These are phyloP conservation scores for Diabrotica undecimpunctata DNA, from an alignment of 1,140 invertebrate species.

Conservation along the genomic window DNA sequence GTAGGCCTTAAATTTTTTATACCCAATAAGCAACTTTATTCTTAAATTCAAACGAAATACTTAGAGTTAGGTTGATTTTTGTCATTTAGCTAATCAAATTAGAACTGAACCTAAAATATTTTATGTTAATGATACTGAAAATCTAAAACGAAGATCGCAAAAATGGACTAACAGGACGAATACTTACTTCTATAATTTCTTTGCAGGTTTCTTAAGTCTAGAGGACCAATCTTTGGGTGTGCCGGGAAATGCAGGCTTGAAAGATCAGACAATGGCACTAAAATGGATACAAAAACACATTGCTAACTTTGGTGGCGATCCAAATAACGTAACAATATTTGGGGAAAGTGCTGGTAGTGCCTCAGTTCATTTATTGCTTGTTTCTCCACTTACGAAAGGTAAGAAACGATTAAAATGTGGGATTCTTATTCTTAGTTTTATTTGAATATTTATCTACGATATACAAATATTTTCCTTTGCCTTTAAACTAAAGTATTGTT, in stretches of 20 bases:
- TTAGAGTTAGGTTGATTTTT: too few species aligned
- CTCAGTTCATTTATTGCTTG: slow-evolving; percentile 33
- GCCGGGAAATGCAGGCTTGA: slow-evolving; percentile 61
- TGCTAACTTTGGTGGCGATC: slow-evolving; percentile 14
- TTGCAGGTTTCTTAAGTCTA: slow-evolving; percentile 29
- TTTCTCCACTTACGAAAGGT: slow-evolving; percentile 19
- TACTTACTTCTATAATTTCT: too few species aligned
- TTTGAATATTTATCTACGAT: neutral
- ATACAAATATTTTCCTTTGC: too few species aligned
- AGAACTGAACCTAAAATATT: too few species aligned
- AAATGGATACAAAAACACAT: slow-evolving; percentile 58
- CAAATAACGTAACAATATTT: slow-evolving; percentile 45
- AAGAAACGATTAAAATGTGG: slow-evolving; percentile 1
- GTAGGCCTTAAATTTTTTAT: too few species aligned
- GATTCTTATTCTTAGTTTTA: neutral
- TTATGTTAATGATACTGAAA: too few species aligned
- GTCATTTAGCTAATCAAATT: too few species aligned
- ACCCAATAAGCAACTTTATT: too few species aligned
- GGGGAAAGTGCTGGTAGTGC: slow-evolving; percentile 53
- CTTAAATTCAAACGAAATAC: too few species aligned
- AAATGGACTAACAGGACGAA: too few species aligned
- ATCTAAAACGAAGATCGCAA: too few species aligned
- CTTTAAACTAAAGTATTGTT: neutral
- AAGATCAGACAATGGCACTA: slow-evolving; percentile 57
- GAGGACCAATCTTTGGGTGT: slow-evolving; percentile 47